Evolutionary conservation across 2,888 invertebrate species (phyloP).

Genomic region (Melanostoma scalare): DNA sequence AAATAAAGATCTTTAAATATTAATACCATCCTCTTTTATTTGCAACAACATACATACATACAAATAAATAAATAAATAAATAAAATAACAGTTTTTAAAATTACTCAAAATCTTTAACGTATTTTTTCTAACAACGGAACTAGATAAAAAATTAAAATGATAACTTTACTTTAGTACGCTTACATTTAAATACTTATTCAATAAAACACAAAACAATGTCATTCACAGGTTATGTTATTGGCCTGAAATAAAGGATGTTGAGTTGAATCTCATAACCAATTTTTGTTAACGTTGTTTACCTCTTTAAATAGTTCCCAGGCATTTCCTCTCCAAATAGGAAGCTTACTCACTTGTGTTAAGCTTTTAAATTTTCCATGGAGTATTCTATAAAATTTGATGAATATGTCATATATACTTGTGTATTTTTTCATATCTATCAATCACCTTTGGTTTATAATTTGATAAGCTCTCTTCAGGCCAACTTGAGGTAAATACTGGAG

Average conservation of each 20-base stretch:
- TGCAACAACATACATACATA: no score
- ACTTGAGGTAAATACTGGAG: constrained; percentile 81
- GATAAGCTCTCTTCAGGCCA: constrained; percentile 82
- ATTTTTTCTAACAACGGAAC: no score
- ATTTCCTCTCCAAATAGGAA: constrained; percentile 80
- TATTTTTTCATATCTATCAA: background rate
- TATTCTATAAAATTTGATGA: constrained; percentile 75
- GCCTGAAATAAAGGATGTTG: constrained; percentile 35
- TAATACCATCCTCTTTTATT: no score
- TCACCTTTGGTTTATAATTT: constrained; percentile 80
- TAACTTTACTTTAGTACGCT: no score
- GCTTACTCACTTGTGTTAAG: constrained; percentile 78
- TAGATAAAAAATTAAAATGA: no score
- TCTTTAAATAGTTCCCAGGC: constrained; percentile 78
- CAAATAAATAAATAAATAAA: no score
- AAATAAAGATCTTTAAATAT: no score
- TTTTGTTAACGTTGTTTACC: constrained; percentile 66
- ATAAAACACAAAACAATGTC: no score
- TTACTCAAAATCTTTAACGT: no score
- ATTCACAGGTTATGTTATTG: constrained; percentile 59
- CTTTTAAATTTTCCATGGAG: constrained; percentile 79
- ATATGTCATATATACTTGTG: background rate
- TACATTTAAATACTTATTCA: no score
- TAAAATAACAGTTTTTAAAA: no score
- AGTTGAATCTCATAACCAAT: background rate